Base-by-base conservation (phyloP, 2,888 invertebrate species). In the Penaeus monodon region DNA sequence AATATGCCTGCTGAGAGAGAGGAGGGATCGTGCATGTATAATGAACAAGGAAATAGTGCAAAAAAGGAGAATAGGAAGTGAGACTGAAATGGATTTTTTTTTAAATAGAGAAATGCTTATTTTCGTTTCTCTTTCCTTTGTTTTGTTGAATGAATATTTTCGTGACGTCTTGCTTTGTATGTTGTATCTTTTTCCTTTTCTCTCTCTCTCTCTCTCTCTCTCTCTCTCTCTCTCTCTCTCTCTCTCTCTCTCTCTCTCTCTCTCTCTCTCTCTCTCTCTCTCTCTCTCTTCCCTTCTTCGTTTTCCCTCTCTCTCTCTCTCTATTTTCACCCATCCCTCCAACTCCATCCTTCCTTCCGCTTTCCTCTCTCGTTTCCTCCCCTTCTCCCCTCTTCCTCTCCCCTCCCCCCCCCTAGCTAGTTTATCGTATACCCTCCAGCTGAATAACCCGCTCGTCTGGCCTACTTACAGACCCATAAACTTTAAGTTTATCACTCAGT, bases 401-500 rank as follows among this genome's bases (percentile, higher is more conserved):
- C 29, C 8, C 24, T 27, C 3, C 65, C 22, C 20, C 65, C 80
- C 80, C 29, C 3, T 27, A 22, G 17, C 80, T n/a, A 38, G 65
- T 80, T 80, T 80, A 80, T 80, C 80, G 65, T 22, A 57, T 27
- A 73, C 27, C 78, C 80, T 38, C 38, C 65, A 64, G 65, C 65
- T 8, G 80, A 49, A 49, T 80, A 80, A 80, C 80, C 38, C 38
- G 80, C 33, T 33, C 80, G 65, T 64, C 65, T 80, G 57, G 78
- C 80, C 80, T 29, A 29, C 80, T 80, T 80, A 65, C 80, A 33
- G 80, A 33, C 27, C n/a, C 80, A 80, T 80, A 80, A 80, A 33
- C 65, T 63, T 63, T 8, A 80, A 80, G 65, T 80, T 80, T 80
- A 33, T 80, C 38, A 64, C 66, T 65, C 33, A 49, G 49, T 49